phyloP scores from a whole-genome alignment of 2,888 invertebrate genomes.

The Eristalis pertinax region DNA sequence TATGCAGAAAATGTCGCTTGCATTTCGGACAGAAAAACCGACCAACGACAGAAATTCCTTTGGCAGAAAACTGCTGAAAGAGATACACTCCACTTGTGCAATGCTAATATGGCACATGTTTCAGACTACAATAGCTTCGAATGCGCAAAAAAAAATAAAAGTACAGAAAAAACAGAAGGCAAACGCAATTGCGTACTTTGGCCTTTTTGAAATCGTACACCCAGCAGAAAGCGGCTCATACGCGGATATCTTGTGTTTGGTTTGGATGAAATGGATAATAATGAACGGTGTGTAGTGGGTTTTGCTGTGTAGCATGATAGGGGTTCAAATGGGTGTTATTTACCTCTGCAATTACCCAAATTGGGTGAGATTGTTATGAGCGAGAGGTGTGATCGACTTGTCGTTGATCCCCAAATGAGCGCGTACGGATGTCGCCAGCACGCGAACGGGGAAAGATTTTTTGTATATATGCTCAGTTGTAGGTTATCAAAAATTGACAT shows the following conservation, averaged over 20 bases:
- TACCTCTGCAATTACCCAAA: constrained; percentile 23
- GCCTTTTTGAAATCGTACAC: constrained; percentile 64
- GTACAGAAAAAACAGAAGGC: too few species aligned
- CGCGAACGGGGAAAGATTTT: not conserved
- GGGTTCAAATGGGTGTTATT: constrained; percentile 28
- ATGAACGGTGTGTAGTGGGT: not conserved
- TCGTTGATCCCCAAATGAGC: too few species aligned
- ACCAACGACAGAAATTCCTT: constrained; percentile 1
- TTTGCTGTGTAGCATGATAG: constrained; percentile 1
- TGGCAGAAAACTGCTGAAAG: constrained; percentile 23
- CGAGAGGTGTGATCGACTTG: too few species aligned
- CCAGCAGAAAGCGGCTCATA: constrained; percentile 28
- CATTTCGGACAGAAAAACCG: not conserved
- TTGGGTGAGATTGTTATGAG: not conserved
- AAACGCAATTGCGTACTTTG: constrained; percentile 68
- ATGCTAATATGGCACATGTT: constrained; percentile 23
- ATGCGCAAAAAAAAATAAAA: not conserved
- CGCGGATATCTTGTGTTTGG: not conserved
- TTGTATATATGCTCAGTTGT: not conserved
- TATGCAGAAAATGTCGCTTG: not conserved
- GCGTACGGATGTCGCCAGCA: too few species aligned
- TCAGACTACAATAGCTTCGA: not conserved
- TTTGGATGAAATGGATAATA: not conserved
- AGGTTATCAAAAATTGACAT: constrained; percentile 27
- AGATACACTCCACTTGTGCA: constrained; percentile 40